A percentile compares a stretch with the other conserved stretches of the same genome.
Evolutionary conservation across 2,888 invertebrate species (phyloP).

Genomic region (Drosophila infuscata): DNA sequence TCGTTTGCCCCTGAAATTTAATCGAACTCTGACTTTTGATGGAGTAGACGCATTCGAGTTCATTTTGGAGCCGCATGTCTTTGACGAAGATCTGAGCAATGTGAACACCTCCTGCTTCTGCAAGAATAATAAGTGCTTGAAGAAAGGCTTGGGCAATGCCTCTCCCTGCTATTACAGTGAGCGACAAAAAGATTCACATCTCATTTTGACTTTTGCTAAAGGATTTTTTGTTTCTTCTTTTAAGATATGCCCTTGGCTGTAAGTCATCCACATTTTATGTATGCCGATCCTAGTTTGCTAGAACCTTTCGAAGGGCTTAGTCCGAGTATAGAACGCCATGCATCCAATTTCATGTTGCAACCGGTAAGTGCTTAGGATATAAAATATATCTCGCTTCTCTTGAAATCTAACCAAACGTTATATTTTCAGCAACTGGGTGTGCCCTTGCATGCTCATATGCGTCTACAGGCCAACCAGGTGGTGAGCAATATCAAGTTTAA

Average conservation of each 20-base stretch:
- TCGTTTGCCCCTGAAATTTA: conserved; percentile 87
- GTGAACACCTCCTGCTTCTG: conserved; percentile 89
- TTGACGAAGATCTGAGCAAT: conserved; percentile 86
- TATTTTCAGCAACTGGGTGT: conserved; percentile 88
- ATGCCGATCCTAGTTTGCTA: conserved; percentile 87
- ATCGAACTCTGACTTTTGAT: conserved; percentile 77
- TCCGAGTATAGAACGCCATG: conserved; percentile 87
- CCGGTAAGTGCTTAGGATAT: conserved; percentile 86
- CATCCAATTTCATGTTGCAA: conserved; percentile 88
- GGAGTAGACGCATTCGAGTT: conserved; percentile 88
- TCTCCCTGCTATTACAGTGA: conserved; percentile 91
- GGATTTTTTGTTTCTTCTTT: too few relatives aligned
- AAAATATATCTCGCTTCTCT: background rate
- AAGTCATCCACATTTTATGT: conserved; percentile 90
- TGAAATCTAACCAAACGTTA: background rate
- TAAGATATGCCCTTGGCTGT: conserved; percentile 90
- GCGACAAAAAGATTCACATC: conserved; percentile 52
- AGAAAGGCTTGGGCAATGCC: conserved; percentile 88
- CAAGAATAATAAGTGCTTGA: conserved; percentile 86
- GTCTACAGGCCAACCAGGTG: conserved; percentile 90
- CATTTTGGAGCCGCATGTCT: conserved; percentile 87
- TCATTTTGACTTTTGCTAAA: background rate
- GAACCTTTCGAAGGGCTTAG: conserved; percentile 88
- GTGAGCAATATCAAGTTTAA: conserved; percentile 88
- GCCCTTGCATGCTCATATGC: conserved; percentile 88